Percentiles rank a stretch among this genome's conserved stretches.
Conservation (phyloP, 2,113 vertebrate genomes). For the Marmota flaviventris region DNA sequence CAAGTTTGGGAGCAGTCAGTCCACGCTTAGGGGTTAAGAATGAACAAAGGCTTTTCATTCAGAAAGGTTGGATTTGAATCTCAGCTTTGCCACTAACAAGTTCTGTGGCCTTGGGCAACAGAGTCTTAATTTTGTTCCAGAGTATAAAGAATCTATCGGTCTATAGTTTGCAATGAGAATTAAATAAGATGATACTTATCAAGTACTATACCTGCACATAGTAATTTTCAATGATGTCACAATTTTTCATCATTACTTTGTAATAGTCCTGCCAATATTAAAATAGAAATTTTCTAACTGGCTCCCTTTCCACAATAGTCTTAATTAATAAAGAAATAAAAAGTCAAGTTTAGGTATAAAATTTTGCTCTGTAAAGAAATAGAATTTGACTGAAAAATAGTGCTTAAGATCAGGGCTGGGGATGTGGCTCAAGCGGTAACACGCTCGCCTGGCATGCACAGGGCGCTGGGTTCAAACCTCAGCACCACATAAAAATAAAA, state of each 20-base stretch:
- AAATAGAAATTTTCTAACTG: neutral
- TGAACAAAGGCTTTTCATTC: neutral
- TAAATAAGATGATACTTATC: neutral
- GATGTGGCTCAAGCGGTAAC: too few species aligned
- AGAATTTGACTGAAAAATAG: neutral
- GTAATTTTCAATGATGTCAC: neutral
- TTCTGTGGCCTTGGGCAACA: neutral
- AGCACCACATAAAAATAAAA: too few species aligned
- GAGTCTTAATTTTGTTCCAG: neutral
- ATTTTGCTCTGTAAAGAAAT: neutral
- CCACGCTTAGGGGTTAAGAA: neutral
- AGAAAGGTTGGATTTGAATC: neutral
- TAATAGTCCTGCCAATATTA: neutral
- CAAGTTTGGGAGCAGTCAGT: too few species aligned
- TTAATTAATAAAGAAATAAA: slow-evolving; percentile 31
- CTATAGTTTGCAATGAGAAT: neutral
- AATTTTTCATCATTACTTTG: neutral
- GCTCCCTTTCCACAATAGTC: neutral
- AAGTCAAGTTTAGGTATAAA: neutral
- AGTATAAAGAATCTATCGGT: neutral
- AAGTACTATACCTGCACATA: neutral
- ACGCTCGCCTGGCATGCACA: too few species aligned
- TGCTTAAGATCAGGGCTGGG: neutral
- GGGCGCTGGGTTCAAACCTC: too few species aligned
- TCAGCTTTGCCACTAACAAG: neutral